Percentiles rank a stretch among this genome's conserved stretches.
Conservation (phyloP, 2,888 invertebrate species). For the Pristionchus maxplancki region DNA sequence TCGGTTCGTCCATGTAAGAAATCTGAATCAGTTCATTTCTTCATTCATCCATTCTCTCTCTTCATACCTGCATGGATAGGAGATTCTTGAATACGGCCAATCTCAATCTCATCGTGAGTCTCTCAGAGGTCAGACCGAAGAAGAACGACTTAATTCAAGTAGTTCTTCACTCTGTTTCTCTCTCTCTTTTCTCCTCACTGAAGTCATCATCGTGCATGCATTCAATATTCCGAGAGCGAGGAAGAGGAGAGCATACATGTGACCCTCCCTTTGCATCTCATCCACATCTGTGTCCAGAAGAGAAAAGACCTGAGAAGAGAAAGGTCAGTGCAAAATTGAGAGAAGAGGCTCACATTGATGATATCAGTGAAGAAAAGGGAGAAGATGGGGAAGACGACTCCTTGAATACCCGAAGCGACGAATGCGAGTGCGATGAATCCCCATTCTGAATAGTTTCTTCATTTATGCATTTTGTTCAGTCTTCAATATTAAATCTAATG, state of each 20-base stretch:
- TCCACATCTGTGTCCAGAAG: slow-evolving; percentile 4
- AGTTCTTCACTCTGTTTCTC: too few relatives aligned
- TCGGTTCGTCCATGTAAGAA: slow-evolving; percentile 79
- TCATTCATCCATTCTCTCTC: background rate
- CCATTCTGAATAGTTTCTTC: slow-evolving; percentile 21
- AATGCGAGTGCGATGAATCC: slow-evolving; percentile 10
- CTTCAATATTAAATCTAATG: background rate
- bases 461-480: background rate
- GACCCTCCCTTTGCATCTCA: slow-evolving; percentile 28
- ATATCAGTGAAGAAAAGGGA: slow-evolving; percentile 52
- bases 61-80: slow-evolving; percentile 72
- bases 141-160: slow-evolving; percentile 45
- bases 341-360: background rate
- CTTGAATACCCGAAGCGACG: slow-evolving; percentile 37
- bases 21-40: slow-evolving; percentile 69
- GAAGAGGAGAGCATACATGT: slow-evolving; percentile 45
- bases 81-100: slow-evolving; percentile 62
- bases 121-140: slow-evolving; percentile 43
- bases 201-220: slow-evolving; percentile 33
- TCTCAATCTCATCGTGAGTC: slow-evolving; percentile 48
- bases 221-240: slow-evolving; percentile 45
- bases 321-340: background rate
- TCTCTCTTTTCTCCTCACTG: background rate
- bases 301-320: background rate
- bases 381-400: slow-evolving; percentile 50